Evolutionary conservation across 1,140 invertebrate species (phyloP).

Genomic region (Lanistes nyassanus): DNA sequence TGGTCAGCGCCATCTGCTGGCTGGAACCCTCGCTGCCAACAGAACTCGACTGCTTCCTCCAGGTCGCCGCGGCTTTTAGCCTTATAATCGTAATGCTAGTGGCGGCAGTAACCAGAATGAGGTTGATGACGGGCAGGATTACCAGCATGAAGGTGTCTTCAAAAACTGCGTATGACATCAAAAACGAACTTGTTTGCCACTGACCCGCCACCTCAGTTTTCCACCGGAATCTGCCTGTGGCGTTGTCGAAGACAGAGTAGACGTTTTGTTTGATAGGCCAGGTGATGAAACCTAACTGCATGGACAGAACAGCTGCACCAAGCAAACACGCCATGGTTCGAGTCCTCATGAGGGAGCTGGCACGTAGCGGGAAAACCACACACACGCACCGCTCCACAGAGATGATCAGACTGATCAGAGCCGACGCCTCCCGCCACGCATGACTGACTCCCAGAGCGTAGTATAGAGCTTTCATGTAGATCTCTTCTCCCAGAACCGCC

Average conservation of each 20-base stretch:
- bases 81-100: constrained; percentile 6
- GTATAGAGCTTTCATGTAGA: constrained; percentile 4
- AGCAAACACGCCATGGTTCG: neutral
- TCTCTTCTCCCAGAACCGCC: neutral
- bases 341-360: constrained; percentile 3
- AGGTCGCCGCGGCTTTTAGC: neutral
- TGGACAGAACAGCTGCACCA: neutral
- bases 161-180: neutral
- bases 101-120: constrained; percentile 2
- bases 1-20: neutral
- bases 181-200: no score
- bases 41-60: neutral
- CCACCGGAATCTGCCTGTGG: neutral
- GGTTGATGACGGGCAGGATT: neutral
- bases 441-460: neutral
- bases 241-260: neutral
- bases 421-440: constrained; percentile 6
- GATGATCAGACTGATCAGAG: neutral
- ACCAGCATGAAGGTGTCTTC: neutral
- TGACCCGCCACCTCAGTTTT: neutral
- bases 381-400: constrained; percentile 10
- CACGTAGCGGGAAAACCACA: constrained; percentile 8
- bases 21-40: neutral
- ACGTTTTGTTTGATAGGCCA: constrained; percentile 2
- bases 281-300: neutral